phyloP scores from a whole-genome alignment of 2,888 invertebrate species.

The Tiliacea citrago region DNA sequence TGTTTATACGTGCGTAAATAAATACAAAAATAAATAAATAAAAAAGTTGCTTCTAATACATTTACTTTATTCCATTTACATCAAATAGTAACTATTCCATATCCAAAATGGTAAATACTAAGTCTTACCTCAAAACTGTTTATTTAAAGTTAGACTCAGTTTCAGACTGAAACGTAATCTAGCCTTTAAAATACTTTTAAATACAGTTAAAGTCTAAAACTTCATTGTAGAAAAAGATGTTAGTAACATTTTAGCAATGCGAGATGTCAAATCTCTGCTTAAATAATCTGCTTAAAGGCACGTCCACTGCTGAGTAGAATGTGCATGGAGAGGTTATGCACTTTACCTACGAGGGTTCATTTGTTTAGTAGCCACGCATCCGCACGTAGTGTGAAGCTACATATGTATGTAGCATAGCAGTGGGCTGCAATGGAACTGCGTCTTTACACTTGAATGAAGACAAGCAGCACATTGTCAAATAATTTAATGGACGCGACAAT shows the following conservation, averaged over 20 bases:
- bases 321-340: background rate
- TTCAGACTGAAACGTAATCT: constrained; percentile 49
- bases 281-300: background rate
- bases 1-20: background rate
- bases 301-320: background rate
- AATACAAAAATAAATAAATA: constrained; percentile 10
- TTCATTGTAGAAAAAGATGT: constrained; percentile 45
- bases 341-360: background rate
- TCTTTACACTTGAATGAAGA: constrained; percentile 1
- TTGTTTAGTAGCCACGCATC: background rate
- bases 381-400: no score
- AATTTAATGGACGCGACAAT: constrained; percentile 19
- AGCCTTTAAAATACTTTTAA: constrained; percentile 49
- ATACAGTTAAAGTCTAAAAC: constrained; percentile 49
- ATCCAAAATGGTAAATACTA: constrained; percentile 80
- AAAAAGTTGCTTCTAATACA: constrained; percentile 77
- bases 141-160: constrained; percentile 52
- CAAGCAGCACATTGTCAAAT: constrained; percentile 22
- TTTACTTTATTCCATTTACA: constrained; percentile 86
- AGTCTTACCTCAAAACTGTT: constrained; percentile 58
- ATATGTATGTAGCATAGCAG: background rate
- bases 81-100: constrained; percentile 83
- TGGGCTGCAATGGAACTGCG: background rate
- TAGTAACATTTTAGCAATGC: constrained; percentile 22
- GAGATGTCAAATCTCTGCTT: constrained; percentile 2